Percentiles rank a stretch among this genome's conserved stretches.
phyloP scores from a whole-genome alignment of 2,113 vertebrate genomes.

The Gnathonemus longibarbis region DNA sequence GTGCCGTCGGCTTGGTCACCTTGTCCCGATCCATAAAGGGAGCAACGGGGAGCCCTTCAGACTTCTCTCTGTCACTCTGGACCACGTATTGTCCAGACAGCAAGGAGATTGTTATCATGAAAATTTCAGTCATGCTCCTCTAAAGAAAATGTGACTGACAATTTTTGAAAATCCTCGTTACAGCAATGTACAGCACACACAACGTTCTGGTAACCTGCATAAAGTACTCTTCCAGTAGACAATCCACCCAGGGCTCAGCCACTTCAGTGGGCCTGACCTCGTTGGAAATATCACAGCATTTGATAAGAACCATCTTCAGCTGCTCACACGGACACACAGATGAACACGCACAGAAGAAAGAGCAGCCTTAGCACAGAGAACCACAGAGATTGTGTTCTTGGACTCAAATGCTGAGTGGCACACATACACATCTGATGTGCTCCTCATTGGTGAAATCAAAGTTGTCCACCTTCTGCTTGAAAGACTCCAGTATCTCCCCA shows the following conservation, averaged over 20 bases:
- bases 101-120: background rate
- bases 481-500: slow-evolving; percentile 87
- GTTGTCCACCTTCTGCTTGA: slow-evolving; percentile 83
- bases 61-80: slow-evolving; percentile 92
- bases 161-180: background rate
- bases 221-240: slow-evolving; percentile 92
- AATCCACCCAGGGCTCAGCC: slow-evolving; percentile 94
- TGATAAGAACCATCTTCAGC: slow-evolving; percentile 96
- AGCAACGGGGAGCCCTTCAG: slow-evolving; percentile 89
- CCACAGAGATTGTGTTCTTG: background rate
- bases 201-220: slow-evolving; percentile 73
- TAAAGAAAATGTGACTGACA: background rate
- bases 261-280: slow-evolving; percentile 91
- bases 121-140: background rate
- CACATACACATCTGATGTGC: slow-evolving; percentile 79
- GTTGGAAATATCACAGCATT: slow-evolving; percentile 97
- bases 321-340: background rate
- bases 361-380: background rate
- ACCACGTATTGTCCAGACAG: background rate
- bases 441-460: slow-evolving; percentile 92
- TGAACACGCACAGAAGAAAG: background rate
- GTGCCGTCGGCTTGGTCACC: slow-evolving; percentile 92
- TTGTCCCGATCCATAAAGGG: slow-evolving; percentile 98
- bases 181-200: background rate
- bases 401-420: background rate